phyloP scores from a whole-genome alignment of 1,140 invertebrate species.

The Magallana angulata region DNA sequence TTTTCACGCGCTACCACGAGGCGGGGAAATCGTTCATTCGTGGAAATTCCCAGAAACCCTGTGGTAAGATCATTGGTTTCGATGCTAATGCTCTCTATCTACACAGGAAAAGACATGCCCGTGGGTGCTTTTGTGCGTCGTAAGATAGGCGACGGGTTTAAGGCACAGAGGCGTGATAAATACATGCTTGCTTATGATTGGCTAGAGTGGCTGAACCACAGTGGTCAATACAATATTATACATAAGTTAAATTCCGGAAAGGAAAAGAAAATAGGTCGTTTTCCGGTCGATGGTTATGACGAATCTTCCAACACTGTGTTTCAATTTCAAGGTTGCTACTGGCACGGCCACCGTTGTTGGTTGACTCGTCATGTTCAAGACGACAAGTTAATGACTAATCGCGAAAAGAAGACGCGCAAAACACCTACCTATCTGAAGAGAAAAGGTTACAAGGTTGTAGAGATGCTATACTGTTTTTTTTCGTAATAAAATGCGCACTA shows the following conservation, averaged over 20 bases:
- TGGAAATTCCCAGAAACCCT: background rate
- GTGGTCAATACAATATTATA: background rate
- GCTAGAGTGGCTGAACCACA: conserved; percentile 23
- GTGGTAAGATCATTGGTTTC: conserved; percentile 35
- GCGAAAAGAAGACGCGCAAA: conserved; percentile 21
- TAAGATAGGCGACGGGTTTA: conserved; percentile 22
- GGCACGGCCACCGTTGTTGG: conserved; percentile 34
- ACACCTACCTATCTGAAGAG: conserved; percentile 11
- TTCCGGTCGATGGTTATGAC: conserved; percentile 42
- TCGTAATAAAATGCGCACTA: background rate
- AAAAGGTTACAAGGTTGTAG: conserved; percentile 19
- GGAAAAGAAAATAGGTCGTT: conserved; percentile 36
- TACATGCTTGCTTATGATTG: conserved; percentile 33
- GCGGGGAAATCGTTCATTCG: conserved; percentile 43
- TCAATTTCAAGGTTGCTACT: conserved; percentile 34
- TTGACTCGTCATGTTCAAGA: conserved; percentile 1
- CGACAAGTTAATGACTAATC: background rate
- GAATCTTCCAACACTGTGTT: background rate
- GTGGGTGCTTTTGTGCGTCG: conserved; percentile 53
- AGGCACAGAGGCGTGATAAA: conserved; percentile 37
- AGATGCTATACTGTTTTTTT: conserved; percentile 18
- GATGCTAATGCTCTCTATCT: conserved; percentile 44
- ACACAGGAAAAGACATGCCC: conserved; percentile 48
- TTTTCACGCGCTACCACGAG: conserved; percentile 59
- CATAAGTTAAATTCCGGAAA: conserved; percentile 41